Conservation (phyloP, 1,140 invertebrate species). For the Mycetomoellerius zeteki region DNA sequence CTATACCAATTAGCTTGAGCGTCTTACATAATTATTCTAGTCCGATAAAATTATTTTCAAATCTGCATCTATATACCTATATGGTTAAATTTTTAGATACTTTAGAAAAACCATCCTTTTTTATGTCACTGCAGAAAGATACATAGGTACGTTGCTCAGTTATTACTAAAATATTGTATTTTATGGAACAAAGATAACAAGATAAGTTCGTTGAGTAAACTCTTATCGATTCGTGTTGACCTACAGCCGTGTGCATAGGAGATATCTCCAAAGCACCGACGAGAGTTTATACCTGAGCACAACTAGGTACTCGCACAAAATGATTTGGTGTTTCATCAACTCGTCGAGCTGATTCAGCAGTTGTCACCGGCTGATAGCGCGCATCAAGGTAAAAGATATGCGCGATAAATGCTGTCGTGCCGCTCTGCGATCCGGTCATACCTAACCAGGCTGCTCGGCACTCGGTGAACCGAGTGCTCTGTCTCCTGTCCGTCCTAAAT, state of each 20-base stretch:
- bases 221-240: constrained; percentile 32
- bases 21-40: too few relatives aligned
- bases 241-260: not conserved
- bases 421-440: constrained; percentile 41
- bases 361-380: constrained; percentile 69
- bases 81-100: too few relatives aligned
- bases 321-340: constrained; percentile 72
- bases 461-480: constrained; percentile 56
- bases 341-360: constrained; percentile 58
- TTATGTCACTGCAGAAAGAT: not conserved
- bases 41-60: too few relatives aligned
- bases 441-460: constrained; percentile 48
- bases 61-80: too few relatives aligned
- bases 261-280: not conserved
- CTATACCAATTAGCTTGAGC: too few relatives aligned
- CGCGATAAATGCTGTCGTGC: constrained; percentile 61
- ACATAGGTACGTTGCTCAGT: not conserved
- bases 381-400: constrained; percentile 70
- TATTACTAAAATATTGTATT: not conserved
- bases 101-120: too few relatives aligned
- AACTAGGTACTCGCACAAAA: constrained; percentile 37
- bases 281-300: not conserved
- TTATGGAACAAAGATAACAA: not conserved
- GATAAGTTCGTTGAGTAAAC: not conserved
- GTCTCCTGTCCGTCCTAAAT: constrained; percentile 68